Evolutionary conservation across 35 echinoderm and acorn worm species (phyloP), one percentile per base, ranked within the genome.

Genomic region (Amphiura filiformis): DNA sequence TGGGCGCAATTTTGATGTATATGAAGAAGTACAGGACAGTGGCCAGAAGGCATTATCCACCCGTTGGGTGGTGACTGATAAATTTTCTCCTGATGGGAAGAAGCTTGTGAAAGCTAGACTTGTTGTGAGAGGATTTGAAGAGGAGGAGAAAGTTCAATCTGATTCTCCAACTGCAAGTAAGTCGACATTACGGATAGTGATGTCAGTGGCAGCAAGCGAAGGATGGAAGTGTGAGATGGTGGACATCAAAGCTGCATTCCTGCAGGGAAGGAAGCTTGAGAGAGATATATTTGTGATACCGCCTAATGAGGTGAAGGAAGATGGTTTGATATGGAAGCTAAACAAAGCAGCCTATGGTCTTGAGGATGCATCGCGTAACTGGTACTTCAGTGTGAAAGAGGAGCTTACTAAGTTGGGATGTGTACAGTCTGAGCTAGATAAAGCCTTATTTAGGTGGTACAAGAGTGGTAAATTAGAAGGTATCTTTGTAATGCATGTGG

Each of bases 1-100:
- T 80, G 86, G 86, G 77, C 80, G 78, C 18, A 76, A 80, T 1
- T 88, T 80, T 57, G n/a, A 77, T 56, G 86, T 88, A n/a, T 88
- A 88, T 32, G n/a, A 36, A 88, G 26, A 47, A 88, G 77, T 88
- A 64, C 9, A 76, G 28, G 64, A 86, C 56, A 26, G 39, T 26
- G 65, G 64, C 13, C 84, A 86, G 39, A 75, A 23, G 35, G 32
- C 57, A 13, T 38, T 77, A 41, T 86, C 84, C 28, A 80, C 75
- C 4, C 33, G 75, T 18, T 88, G 75, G 88, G 78, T 90, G 57
- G 61, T 80, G 17, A 80, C 88, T 39, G 37, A 82, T 23, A 89
- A 88, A 65, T 23, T n/a, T 36, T 22, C 42, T 4, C 37, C 86
- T 12, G 77, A 77, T 80, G 78, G 78, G 31, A 34, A 80, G 18